Evolutionary conservation across 2,113 vertebrate genomes (phyloP).

Genomic region (Riparia riparia): DNA sequence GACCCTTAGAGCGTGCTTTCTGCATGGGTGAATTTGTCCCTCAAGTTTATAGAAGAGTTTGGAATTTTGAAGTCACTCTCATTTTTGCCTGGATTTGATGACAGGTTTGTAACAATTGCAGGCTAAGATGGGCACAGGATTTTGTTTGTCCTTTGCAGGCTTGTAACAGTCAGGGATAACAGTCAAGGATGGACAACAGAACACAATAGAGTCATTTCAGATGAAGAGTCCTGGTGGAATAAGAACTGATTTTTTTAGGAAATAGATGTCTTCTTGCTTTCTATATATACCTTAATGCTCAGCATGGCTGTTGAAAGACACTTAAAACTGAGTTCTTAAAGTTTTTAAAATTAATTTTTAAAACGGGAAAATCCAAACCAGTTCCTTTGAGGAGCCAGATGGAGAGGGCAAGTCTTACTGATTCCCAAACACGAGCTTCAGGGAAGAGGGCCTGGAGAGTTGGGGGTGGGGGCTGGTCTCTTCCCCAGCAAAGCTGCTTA

Average conservation of each 20-base stretch:
- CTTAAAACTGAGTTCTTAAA: neutral
- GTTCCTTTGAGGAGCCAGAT: neutral
- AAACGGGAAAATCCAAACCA: neutral
- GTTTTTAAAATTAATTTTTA: accelerated
- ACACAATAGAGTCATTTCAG: neutral
- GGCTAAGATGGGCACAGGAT: neutral
- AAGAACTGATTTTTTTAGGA: neutral
- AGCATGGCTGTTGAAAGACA: neutral
- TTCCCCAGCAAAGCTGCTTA: neutral
- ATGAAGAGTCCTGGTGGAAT: neutral
- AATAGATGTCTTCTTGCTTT: neutral
- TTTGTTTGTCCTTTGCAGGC: neutral
- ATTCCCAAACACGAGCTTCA: accelerated
- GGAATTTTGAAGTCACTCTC: neutral
- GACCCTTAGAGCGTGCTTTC: neutral
- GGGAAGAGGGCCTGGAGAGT: neutral
- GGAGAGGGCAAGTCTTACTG: neutral
- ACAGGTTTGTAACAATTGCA: neutral
- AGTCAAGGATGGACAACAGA: neutral
- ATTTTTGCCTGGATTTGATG: neutral
- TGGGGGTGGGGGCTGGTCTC: neutral
- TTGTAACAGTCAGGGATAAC: neutral
- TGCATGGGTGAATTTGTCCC: neutral
- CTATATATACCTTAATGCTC: neutral
- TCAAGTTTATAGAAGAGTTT: neutral